phyloP scores from a whole-genome alignment of 2,113 vertebrate genomes.

The Parotia lawesii region DNA sequence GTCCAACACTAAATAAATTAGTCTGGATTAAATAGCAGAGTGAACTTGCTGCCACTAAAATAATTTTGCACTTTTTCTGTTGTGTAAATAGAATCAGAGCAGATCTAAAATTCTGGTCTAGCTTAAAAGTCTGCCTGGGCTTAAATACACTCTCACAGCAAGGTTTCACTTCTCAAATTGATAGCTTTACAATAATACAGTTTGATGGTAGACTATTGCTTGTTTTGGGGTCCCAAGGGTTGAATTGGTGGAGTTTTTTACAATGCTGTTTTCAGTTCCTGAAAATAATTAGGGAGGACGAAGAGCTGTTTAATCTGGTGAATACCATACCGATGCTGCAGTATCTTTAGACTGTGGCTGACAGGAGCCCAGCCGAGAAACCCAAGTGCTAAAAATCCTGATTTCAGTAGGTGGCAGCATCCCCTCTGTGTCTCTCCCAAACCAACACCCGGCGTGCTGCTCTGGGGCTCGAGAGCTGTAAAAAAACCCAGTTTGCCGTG shows the following conservation, averaged over 20 bases:
- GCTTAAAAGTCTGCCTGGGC: neutral
- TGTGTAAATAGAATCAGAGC: neutral
- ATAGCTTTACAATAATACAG: neutral
- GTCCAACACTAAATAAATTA: neutral
- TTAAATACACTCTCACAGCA: neutral
- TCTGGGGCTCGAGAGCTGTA: neutral
- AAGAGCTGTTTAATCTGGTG: neutral
- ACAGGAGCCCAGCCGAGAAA: neutral
- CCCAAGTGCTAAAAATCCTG: neutral
- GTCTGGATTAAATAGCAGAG: neutral
- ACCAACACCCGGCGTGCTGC: neutral
- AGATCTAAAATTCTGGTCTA: neutral
- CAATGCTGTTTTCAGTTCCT: neutral
- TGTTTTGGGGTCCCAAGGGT: neutral
- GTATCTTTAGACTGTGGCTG: neutral
- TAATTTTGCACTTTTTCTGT: neutral
- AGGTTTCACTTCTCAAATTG: neutral
- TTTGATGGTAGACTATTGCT: neutral
- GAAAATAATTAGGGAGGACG: neutral
- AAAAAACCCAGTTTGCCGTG: neutral
- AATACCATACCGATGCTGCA: neutral
- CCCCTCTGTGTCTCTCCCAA: slow-evolving; percentile 15
- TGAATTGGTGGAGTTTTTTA: neutral
- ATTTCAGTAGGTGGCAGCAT: slow-evolving; percentile 63
- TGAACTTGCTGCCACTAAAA: neutral